Conservation (phyloP, 2,113 vertebrate species). For the Pungitius pungitius region DNA sequence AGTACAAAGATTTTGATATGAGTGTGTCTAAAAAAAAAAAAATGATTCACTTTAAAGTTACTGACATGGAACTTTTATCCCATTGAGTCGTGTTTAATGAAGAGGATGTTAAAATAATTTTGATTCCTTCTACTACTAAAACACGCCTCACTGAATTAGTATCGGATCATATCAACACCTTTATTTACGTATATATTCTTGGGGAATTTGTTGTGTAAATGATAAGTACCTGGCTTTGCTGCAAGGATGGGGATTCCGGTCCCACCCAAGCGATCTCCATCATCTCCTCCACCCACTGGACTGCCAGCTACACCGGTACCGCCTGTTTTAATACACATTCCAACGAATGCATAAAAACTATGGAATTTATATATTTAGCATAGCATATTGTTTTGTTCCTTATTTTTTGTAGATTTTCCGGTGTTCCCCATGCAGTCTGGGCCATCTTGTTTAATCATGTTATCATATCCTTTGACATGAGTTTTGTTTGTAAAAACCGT, state of each 20-base stretch:
- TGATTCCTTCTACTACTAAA: neutral
- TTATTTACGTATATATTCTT: neutral
- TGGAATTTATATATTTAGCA: neutral
- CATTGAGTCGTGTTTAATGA: slow-evolving; percentile 63
- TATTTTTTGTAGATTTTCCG: neutral
- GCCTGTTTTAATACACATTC: slow-evolving; percentile 55
- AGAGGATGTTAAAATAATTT: slow-evolving; percentile 17
- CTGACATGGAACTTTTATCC: slow-evolving; percentile 71
- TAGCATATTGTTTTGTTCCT: neutral
- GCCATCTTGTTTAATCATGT: neutral
- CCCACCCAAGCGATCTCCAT: slow-evolving; percentile 63
- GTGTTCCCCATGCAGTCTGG: neutral
- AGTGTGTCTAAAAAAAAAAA: neutral
- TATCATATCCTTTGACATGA: neutral
- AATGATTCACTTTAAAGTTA: neutral
- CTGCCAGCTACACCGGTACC: slow-evolving; percentile 60
- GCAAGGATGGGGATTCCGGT: slow-evolving; percentile 79
- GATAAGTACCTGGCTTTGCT: slow-evolving; percentile 73
- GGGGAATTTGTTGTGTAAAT: slow-evolving; percentile 3
- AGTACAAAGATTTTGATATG: neutral
- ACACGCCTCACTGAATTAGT: neutral
- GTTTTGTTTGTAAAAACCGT: slow-evolving; percentile 9
- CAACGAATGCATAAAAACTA: neutral
- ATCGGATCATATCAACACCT: neutral
- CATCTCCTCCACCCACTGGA: slow-evolving; percentile 56